Evolutionary conservation across 2,888 invertebrate species (phyloP), one percentile per base, ranked within the genome.

Genomic region (Pachydiplax longipennis): DNA sequence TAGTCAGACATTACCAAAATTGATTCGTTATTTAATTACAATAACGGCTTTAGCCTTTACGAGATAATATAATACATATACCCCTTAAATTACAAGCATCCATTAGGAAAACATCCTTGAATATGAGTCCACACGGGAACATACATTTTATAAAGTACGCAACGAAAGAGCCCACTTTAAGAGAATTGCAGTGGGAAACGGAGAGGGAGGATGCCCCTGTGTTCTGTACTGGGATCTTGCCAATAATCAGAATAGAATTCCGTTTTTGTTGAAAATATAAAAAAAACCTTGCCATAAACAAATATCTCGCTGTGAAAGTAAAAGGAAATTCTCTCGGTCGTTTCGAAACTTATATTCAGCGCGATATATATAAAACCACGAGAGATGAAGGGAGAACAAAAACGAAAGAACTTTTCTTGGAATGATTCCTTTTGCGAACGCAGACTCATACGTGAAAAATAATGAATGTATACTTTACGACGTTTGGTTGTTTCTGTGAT

Each of bases 201-300:
- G 25, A 31, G 25, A 73, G 31, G 13, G 31, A 8, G 3, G 25
- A n/a, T 8, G 25, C 2, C 25, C 2, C 65, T 40, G 87, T n/a
- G 61, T n/a, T 37, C 87, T 13, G 13, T 37, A 61, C 65, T 87
- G 87, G 87, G 58, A 61, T 61, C 87, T 0, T 37, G 87, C 87
- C 87, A 87, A 58, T 87, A 87, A 87, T 31, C 61, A 31, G 87
- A 87, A 87, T 87, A 87, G 87, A 37, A 87, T 61, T 61, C 58
- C 15, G 87, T 87, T 87, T 87, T 87, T 35, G 53, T 40, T 37
- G 37, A n/a, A 65, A 65, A n/a, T 40, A 61, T 61, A 40, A 61
- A 35, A n/a, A 83, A 37, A 65, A 87, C 87, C 35, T 37, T n/a
- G 35, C n/a, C 87, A 65, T 87, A 87, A 87, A 87, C 87, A 87